Base-by-base conservation (phyloP, 2,797 vertebrate species). In the Smutsia temminckii region DNA sequence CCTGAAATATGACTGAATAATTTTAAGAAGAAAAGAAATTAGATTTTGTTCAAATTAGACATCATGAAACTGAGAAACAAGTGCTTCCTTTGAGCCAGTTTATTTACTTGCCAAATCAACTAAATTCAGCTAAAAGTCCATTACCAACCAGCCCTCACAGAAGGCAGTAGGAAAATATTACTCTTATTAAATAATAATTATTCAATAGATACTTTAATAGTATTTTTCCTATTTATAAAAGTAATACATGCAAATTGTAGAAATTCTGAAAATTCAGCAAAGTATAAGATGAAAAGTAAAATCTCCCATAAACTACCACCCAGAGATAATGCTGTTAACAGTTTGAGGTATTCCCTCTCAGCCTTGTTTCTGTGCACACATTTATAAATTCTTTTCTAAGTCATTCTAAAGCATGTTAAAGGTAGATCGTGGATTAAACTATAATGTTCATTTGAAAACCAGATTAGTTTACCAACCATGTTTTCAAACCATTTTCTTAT, bases 21-120 rank as follows among this genome's bases (percentile, higher is more conserved):
- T 61, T 42, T 96, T 53, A 16, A 46, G 78, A 89, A 78, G 51
- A 20, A 93, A 91, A 85, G 14, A 83, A 91, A 55, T 69, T 16
- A 42, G 23, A 71, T 74, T 49, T 72, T 61, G 40, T 37, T 66
- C 55, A 75, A 87, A 87, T 64, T 49, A 86, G 34, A 46, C 69
- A 64, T 8, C 5, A 40, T 55, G 53, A 74, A 42, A 59, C 32
- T 63, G 64, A 64, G 53, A 77, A 42, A 92, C 34, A 55, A 3
- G 27, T 40, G 8, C 20, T 83, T 46, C 59, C 51, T 25, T 27
- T n/a, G 49, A 95, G 75, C n/a, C 46, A 8, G 64, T 85, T 51
- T 27, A 64, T 66, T 49, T 59, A 63, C 25, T 66, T 83, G 34
- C 17, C 55, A 72, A 66, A 64, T 37, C 49, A 86, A 86, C 27